Conservation (phyloP, 2,888 invertebrate genomes). For the Eutolmus rufibarbis region DNA sequence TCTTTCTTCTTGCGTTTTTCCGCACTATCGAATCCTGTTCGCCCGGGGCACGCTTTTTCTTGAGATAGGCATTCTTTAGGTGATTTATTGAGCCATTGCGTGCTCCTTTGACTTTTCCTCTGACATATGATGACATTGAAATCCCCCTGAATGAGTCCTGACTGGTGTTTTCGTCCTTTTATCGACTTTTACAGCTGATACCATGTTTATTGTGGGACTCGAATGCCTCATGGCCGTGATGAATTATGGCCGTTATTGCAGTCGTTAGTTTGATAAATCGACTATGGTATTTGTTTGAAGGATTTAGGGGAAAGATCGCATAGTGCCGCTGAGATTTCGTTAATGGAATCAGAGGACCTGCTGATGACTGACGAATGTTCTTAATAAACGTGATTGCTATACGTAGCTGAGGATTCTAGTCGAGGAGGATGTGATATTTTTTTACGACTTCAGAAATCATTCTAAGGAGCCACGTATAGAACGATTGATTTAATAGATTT, state of each 20-base stretch:
- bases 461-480: neutral
- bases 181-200: conserved; percentile 25
- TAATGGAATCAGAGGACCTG: neutral
- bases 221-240: neutral
- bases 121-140: conserved; percentile 42
- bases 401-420: neutral
- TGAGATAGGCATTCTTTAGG: conserved; percentile 9
- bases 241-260: conserved; percentile 30
- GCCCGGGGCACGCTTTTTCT: conserved; percentile 30
- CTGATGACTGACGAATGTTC: neutral
- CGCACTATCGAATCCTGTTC: neutral
- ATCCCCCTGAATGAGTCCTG: conserved; percentile 21
- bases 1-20: conserved; percentile 15
- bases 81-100: conserved; percentile 43
- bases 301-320: neutral
- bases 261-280: conserved; percentile 38
- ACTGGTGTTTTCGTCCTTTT: conserved; percentile 20
- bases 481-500: neutral
- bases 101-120: conserved; percentile 40
- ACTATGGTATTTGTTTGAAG: conserved; percentile 2
- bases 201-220: conserved; percentile 5
- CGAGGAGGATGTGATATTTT: neutral
- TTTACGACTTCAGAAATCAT: neutral
- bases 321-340: neutral
- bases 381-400: neutral